Evolutionary conservation across 2,797 vertebrate genomes (phyloP), one percentile per base, ranked within the genome.

Genomic region (Danio tinwini): DNA sequence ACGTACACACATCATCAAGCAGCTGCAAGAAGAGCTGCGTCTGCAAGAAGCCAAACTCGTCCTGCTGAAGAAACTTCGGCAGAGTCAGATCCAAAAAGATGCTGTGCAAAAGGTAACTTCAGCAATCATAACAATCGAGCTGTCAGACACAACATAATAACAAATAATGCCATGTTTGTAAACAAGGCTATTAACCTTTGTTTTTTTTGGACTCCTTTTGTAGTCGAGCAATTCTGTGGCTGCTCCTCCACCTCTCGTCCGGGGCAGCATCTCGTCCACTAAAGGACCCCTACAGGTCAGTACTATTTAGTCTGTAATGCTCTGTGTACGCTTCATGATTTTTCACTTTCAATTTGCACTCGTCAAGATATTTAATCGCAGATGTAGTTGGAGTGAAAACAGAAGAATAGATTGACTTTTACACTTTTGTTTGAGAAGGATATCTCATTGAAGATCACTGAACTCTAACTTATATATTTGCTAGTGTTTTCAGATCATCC

Each of bases 31-130:
- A 84, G 97, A 99, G 85, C 89, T 99, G 75, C 86, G 98, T 85
- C 93, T 99, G 80, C 97, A 99, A 87, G 98, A 99, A 90, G 98
- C 98, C 74, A 99, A 98, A 75, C 93, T 99, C 2, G 97, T 99
- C 68, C 88, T 99, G 67, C 91, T 99, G 29, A 99, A 99, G 88
- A 99, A 99, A 73, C 87, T 99, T 2, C 91, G 98, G n/a, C 98
- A 99, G 84, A 99, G 98, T 87, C 98, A 99, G 86, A 97, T 97
- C 82, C 98, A 99, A 90, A 99, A 99, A 88, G 98, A 98, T 74
- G 89, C 92, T 0, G 86, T 92, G 1, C 96, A 96, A 87, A 99
- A 98, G 97, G 97, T 98, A 87, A 69, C 65, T 2, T 10, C n/a
- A 17, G n/a, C 8, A 5, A 19, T 10, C n/a, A 45, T 9, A 59